Evolutionary conservation across 2,797 vertebrate genomes (phyloP).

Genomic region (Brachyalestes nurse): DNA sequence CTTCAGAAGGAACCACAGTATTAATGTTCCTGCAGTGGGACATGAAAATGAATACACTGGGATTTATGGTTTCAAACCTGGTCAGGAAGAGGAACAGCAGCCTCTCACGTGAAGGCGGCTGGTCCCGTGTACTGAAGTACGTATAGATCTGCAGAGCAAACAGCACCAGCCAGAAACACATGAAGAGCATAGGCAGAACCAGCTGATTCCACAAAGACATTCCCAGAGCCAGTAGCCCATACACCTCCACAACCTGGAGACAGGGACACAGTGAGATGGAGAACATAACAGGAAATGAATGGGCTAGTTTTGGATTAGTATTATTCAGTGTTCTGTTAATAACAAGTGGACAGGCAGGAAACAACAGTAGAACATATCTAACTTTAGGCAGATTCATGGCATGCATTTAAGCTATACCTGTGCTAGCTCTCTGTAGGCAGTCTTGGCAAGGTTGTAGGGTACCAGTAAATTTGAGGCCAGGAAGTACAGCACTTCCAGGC

Average conservation of each 20-base stretch:
- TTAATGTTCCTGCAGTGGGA: not conserved
- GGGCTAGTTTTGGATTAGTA: not conserved
- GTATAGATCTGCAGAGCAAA: slow-evolving; percentile 98
- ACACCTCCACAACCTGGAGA: slow-evolving; percentile 94
- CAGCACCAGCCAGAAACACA: slow-evolving; percentile 98
- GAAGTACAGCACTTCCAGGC: slow-evolving; percentile 97
- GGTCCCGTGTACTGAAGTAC: slow-evolving; percentile 96
- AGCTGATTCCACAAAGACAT: slow-evolving; percentile 99
- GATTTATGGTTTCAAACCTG: slow-evolving; percentile 77
- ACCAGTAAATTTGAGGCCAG: slow-evolving; percentile 94
- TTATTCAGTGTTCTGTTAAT: not conserved
- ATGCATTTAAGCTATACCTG: slow-evolving; percentile 77
- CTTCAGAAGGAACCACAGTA: no score
- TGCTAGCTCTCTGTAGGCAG: slow-evolving; percentile 94
- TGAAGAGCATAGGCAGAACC: slow-evolving; percentile 96
- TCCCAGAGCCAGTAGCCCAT: slow-evolving; percentile 93
- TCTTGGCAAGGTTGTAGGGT: slow-evolving; percentile 96
- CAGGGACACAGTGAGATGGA: not conserved
- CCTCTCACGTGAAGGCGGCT: slow-evolving; percentile 94
- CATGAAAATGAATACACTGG: not conserved
- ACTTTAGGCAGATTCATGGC: not conserved
- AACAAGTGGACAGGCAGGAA: not conserved
- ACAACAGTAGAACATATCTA: not conserved
- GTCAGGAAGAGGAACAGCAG: slow-evolving; percentile 97
- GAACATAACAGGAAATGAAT: not conserved